These are phyloP conservation scores for Drosophila formosana DNA, from an alignment of 2,888 invertebrate genomes.

Conservation along the genomic window DNA sequence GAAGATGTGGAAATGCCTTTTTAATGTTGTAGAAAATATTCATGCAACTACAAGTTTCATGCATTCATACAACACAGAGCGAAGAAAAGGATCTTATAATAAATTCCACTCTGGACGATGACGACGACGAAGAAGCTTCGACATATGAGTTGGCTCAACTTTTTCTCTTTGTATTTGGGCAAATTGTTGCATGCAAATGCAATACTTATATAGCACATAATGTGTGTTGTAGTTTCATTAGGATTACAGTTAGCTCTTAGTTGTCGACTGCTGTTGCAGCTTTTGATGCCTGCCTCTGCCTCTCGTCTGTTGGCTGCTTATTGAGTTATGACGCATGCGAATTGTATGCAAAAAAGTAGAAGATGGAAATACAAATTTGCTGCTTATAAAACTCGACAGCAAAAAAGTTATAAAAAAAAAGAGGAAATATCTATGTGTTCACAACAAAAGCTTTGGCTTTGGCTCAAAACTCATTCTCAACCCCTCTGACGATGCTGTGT, in stretches of 20 bases:
- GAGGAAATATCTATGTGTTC: constrained; percentile 32
- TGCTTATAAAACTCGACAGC: constrained; percentile 67
- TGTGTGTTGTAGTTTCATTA: constrained; percentile 80
- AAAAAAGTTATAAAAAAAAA: background rate
- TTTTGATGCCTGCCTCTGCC: constrained; percentile 35
- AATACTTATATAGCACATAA: constrained; percentile 46
- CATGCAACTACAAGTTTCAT: constrained; percentile 56
- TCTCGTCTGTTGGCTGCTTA: constrained; percentile 53
- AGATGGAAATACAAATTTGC: constrained; percentile 71
- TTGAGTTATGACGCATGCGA: constrained; percentile 81
- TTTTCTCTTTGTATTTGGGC: constrained; percentile 48
- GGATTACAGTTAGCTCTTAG: constrained; percentile 75
- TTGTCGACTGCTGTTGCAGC: constrained; percentile 15
- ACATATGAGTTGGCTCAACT: constrained; percentile 50
- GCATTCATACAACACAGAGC: constrained; percentile 62
- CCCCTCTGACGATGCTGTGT: constrained; percentile 15
- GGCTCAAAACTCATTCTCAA: constrained; percentile 20
- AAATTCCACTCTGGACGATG: constrained; percentile 72
- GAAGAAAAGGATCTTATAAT: constrained; percentile 78
- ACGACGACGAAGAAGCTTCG: constrained; percentile 54
- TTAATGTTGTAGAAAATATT: constrained; percentile 73
- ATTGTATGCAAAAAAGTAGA: constrained; percentile 61
- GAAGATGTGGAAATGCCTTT: constrained; percentile 76
- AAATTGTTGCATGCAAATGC: constrained; percentile 79
- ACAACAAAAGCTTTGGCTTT: constrained; percentile 68